phyloP scores from a whole-genome alignment of 2,888 invertebrate species.

The Drosophila borealis region DNA sequence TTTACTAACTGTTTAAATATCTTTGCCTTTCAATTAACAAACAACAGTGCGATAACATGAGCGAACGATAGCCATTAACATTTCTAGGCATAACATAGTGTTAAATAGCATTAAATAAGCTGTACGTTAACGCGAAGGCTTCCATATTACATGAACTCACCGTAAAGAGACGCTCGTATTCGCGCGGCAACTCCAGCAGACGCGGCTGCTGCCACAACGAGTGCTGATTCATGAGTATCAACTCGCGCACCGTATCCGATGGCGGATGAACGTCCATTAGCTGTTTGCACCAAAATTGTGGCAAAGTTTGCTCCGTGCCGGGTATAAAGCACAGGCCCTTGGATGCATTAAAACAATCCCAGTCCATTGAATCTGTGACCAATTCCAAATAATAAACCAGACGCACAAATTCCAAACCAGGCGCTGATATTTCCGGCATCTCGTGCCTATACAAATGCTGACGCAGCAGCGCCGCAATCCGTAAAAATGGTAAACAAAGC shows the following conservation, averaged over 20 bases:
- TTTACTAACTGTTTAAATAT: too few relatives aligned
- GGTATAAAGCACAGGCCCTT: conserved; percentile 88
- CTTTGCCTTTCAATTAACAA: too few relatives aligned
- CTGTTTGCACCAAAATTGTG: conserved; percentile 89
- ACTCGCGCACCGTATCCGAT: conserved; percentile 86
- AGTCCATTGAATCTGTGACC: conserved; percentile 88
- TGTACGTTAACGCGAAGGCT: too few relatives aligned
- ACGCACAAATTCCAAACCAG: conserved; percentile 91
- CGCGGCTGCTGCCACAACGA: conserved; percentile 92
- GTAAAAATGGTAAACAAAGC: conserved; percentile 92
- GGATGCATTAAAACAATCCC: conserved; percentile 88
- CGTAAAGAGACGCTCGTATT: conserved; percentile 96
- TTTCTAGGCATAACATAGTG: too few relatives aligned
- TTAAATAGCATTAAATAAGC: too few relatives aligned
- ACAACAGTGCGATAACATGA: too few relatives aligned
- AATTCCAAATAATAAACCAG: conserved; percentile 92
- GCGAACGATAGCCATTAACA: too few relatives aligned
- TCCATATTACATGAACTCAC: conserved; percentile 83
- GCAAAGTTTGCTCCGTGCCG: conserved; percentile 86
- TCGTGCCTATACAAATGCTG: conserved; percentile 93
- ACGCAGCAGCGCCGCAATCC: conserved; percentile 92
- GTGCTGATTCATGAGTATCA: conserved; percentile 90
- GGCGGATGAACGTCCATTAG: conserved; percentile 86
- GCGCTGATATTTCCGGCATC: conserved; percentile 88
- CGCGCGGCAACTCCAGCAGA: conserved; percentile 93